Percentiles rank a stretch among this genome's conserved stretches.
These are phyloP conservation scores for Brachystomella parvula DNA, from an alignment of 1,140 invertebrate genomes.

Conservation along the genomic window DNA sequence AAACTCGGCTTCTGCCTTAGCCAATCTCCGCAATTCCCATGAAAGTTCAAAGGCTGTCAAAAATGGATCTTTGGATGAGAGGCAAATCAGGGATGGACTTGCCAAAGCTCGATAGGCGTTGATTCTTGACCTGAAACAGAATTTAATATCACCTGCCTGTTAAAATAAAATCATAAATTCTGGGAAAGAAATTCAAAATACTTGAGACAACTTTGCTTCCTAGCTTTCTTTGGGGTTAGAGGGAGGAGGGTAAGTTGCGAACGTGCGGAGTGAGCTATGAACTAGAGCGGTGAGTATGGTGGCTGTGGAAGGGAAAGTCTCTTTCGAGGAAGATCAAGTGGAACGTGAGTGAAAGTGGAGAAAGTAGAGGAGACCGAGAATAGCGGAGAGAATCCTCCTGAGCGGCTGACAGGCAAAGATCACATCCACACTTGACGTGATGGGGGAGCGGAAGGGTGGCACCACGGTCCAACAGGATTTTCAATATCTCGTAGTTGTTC, in stretches of 20 bases:
- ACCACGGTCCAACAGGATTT: conserved; percentile 76
- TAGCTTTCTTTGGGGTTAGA: background rate
- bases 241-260: background rate
- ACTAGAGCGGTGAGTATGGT: background rate
- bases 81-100: conserved; percentile 79
- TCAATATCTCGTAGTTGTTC: conserved; percentile 88
- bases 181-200: no score
- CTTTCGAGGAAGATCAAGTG: background rate
- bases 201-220: no score
- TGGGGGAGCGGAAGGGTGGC: conserved; percentile 79
- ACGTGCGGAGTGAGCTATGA: background rate
- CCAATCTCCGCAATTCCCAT: conserved; percentile 74
- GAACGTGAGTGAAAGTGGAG: conserved; percentile 1
- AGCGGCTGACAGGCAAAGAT: conserved; percentile 71
- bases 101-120: conserved; percentile 86
- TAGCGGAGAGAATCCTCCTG: conserved; percentile 70
- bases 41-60: conserved; percentile 87
- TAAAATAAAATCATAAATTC: background rate
- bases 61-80: conserved; percentile 86
- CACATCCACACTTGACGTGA: conserved; percentile 81
- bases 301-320: background rate
- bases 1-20: conserved; percentile 87
- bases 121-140: conserved; percentile 60
- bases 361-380: conserved; percentile 58
- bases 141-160: no score